phyloP scores from a whole-genome alignment of 2,113 vertebrate genomes.

The Sterrhoptilus dennistouni region DNA sequence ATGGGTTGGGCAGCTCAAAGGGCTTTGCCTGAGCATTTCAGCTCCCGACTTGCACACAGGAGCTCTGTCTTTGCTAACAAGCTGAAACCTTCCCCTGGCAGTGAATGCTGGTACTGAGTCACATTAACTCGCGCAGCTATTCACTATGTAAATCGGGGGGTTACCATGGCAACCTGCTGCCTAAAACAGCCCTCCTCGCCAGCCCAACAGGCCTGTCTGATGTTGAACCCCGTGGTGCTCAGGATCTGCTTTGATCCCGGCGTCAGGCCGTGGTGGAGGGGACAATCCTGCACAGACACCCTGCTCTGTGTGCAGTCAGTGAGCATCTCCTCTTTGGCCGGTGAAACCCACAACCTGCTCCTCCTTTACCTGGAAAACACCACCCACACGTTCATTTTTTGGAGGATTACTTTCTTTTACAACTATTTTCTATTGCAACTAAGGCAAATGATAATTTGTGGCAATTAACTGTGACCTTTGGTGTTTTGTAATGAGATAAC shows the following conservation, averaged over 20 bases:
- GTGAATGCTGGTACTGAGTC: background rate
- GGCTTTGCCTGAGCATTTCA: background rate
- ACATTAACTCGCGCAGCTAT: background rate
- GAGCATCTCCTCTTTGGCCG: rapidly evolving
- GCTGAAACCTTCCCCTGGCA: background rate
- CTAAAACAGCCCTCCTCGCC: background rate
- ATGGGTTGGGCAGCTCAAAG: background rate
- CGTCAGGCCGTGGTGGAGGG: background rate
- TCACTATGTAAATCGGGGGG: background rate
- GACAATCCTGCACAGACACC: rapidly evolving
- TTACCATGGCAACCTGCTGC: conserved; percentile 8
- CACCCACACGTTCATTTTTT: background rate
- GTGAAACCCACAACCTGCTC: background rate
- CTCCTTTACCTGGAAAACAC: background rate
- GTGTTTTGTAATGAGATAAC: background rate
- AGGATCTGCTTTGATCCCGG: background rate
- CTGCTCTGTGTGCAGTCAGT: background rate
- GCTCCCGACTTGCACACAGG: background rate
- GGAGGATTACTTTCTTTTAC: background rate
- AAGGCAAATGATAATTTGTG: background rate
- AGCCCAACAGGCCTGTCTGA: background rate
- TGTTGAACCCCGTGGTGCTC: background rate
- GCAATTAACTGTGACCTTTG: background rate
- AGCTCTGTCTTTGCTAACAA: background rate
- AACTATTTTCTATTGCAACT: background rate